These are phyloP conservation scores for Sphinx pinastri DNA, from an alignment of 2,888 invertebrate species.

Conservation along the genomic window DNA sequence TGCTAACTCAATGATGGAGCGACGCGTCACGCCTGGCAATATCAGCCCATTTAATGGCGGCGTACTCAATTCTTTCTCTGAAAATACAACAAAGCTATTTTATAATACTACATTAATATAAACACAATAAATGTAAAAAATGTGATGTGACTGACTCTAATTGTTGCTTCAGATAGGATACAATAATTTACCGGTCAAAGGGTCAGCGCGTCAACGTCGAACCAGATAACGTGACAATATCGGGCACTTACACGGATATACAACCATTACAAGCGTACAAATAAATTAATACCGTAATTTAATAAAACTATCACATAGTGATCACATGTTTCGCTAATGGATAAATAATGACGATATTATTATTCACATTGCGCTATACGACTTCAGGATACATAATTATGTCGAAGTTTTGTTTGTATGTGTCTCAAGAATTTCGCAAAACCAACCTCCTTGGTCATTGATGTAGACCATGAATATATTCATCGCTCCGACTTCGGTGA, in stretches of 20 bases:
- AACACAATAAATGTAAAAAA: slow-evolving; percentile 35
- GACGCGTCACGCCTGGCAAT: slow-evolving; percentile 96
- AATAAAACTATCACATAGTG: slow-evolving; percentile 21
- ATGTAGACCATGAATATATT: slow-evolving; percentile 96
- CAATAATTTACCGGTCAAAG: slow-evolving; percentile 74
- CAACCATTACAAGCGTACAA: slow-evolving; percentile 44
- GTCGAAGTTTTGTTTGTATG: neutral
- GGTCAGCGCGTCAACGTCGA: slow-evolving; percentile 61
- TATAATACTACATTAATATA: neutral
- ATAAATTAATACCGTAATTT: slow-evolving; percentile 11
- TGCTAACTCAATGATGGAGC: slow-evolving; percentile 92
- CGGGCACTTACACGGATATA: slow-evolving; percentile 57
- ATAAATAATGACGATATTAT: slow-evolving; percentile 4
- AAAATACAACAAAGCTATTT: neutral
- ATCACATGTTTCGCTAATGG: slow-evolving; percentile 8
- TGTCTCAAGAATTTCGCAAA: neutral
- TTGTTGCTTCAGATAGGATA: slow-evolving; percentile 72
- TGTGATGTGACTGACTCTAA: slow-evolving; percentile 70
- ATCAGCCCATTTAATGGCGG: slow-evolving; percentile 97
- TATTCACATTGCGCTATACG: neutral
- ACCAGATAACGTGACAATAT: slow-evolving; percentile 64
- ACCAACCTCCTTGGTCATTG: slow-evolving; percentile 94
- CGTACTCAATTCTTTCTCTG: slow-evolving; percentile 95
- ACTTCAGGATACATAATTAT: neutral
- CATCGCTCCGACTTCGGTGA: slow-evolving; percentile 99